phyloP scores from a whole-genome alignment of 2,113 vertebrate species.

The rat (Rattus norvegicus) region GRCr8 NC_086035.1:9193501-9194000 shows the following conservation, averaged over 20 bases:
- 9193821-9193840: constrained; percentile 88
- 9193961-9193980: neutral
- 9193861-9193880: constrained; percentile 97
- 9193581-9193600: neutral
- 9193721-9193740: neutral
- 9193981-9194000: neutral
- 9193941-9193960: neutral
- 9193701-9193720: constrained; percentile 69
- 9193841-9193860: constrained; percentile 94
- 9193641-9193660: neutral
- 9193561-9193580: neutral
- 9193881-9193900: constrained; percentile 99
- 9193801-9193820: neutral
- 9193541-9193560: neutral
- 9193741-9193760: neutral
- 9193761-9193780: too few relatives aligned
- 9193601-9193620: neutral
- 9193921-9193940: constrained; percentile 94
- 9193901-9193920: constrained; percentile 99
- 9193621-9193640: neutral
- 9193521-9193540: neutral
- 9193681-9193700: constrained; percentile 1
- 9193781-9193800: constrained; percentile 2
- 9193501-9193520: neutral
- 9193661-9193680: neutral